phyloP scores from a whole-genome alignment of 2,888 invertebrate species.

The Ormyrus nitidulus region DNA sequence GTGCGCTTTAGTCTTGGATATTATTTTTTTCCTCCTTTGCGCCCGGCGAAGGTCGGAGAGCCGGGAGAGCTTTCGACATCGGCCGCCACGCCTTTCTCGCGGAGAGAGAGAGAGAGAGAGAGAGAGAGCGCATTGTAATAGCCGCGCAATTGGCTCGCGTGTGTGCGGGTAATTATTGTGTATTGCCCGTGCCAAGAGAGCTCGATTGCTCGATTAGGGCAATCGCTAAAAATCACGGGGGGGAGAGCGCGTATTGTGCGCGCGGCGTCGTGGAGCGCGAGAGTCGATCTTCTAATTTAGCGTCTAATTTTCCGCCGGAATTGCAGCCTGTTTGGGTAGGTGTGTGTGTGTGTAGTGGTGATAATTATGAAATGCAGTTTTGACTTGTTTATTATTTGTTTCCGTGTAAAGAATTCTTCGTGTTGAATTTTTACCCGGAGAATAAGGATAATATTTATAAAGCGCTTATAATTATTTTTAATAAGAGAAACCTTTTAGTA shows the following conservation, averaged over 20 bases:
- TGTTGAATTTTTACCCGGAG: too few relatives aligned
- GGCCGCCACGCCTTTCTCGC: slow-evolving; percentile 40
- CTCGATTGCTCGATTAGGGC: slow-evolving; percentile 33
- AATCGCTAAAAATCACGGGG: slow-evolving; percentile 18
- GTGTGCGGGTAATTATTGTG: slow-evolving; percentile 35
- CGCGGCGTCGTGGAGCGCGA: background rate
- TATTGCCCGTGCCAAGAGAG: slow-evolving; percentile 13
- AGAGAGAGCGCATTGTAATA: slow-evolving; percentile 19
- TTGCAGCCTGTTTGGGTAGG: background rate
- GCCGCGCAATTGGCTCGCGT: slow-evolving; percentile 13
- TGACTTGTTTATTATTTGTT: too few relatives aligned
- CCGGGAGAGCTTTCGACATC: slow-evolving; percentile 49
- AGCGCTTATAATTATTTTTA: too few relatives aligned
- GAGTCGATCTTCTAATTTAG: background rate
- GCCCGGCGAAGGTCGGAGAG: slow-evolving; percentile 43
- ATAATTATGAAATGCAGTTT: too few relatives aligned
- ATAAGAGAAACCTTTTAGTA: too few relatives aligned
- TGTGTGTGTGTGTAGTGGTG: background rate
- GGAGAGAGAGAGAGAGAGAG: too few relatives aligned
- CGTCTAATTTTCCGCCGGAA: background rate
- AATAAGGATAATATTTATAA: too few relatives aligned
- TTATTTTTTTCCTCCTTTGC: slow-evolving; percentile 18
- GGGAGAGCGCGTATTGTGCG: background rate
- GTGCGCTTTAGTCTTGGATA: background rate
- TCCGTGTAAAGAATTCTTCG: too few relatives aligned